A percentile compares a stretch with the other conserved stretches of the same genome.
These are phyloP conservation scores for Apodemia duryi DNA, from an alignment of 2,888 invertebrate genomes.

Conservation along the genomic window DNA sequence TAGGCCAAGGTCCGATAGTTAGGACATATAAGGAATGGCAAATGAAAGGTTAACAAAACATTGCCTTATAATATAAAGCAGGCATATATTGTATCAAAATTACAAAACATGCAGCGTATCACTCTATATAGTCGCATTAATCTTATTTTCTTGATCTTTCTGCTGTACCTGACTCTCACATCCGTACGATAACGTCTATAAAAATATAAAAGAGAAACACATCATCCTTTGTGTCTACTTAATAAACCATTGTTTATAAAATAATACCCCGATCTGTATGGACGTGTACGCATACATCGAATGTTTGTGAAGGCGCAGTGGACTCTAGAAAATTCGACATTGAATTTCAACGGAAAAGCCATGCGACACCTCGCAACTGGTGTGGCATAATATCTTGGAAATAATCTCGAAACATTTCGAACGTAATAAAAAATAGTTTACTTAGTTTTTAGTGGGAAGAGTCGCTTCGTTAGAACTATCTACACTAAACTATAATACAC, in stretches of 20 bases:
- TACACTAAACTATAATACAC: too few species aligned
- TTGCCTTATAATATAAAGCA: too few species aligned
- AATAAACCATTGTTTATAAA: slow-evolving; percentile 4
- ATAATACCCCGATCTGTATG: neutral
- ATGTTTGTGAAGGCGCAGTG: neutral
- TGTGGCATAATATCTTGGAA: neutral
- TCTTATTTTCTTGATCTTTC: neutral
- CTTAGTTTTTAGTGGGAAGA: neutral
- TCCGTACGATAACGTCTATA: neutral
- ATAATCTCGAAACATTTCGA: slow-evolving; percentile 1
- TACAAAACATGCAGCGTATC: too few species aligned
- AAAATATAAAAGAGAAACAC: neutral
- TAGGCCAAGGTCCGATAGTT: too few species aligned
- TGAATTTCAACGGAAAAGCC: slow-evolving; percentile 19
- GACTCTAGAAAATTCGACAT: slow-evolving; percentile 18
- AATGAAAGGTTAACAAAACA: too few species aligned
- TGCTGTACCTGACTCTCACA: neutral
- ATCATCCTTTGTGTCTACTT: slow-evolving; percentile 1
- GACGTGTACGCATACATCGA: slow-evolving; percentile 8
- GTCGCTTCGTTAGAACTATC: too few species aligned
- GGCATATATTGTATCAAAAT: too few species aligned
- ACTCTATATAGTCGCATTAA: neutral
- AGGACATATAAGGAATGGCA: too few species aligned
- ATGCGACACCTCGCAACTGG: slow-evolving; percentile 29
- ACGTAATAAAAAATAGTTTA: neutral